A percentile compares a stretch with the other conserved stretches of the same genome.
phyloP scores from a whole-genome alignment of 2,888 invertebrate genomes.

The Lycophotia porphyrea region DNA sequence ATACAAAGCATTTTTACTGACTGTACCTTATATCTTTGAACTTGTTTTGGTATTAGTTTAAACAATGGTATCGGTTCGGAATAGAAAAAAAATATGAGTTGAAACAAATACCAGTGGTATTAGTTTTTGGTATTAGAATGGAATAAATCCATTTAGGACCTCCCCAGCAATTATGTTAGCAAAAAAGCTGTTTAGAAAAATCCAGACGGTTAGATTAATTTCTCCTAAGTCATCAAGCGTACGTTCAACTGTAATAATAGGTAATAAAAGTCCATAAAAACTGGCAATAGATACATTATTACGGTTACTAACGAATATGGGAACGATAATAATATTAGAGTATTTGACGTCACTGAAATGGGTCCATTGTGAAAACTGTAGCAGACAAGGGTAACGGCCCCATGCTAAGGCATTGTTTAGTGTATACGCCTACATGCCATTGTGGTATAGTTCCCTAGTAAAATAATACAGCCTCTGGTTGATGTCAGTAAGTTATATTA shows the following conservation, averaged over 20 bases:
- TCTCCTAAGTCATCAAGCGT: conserved; percentile 10
- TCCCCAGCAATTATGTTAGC: neutral
- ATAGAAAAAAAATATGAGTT: no score
- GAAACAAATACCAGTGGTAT: no score
- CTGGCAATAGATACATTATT: neutral
- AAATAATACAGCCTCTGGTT: neutral
- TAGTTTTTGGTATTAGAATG: no score
- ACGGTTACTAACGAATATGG: neutral
- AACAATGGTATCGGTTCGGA: no score
- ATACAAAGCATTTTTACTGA: no score
- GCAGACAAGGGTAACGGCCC: neutral
- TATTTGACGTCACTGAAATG: conserved; percentile 8
- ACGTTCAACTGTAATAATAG: conserved; percentile 25
- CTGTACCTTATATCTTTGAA: no score
- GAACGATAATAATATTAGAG: neutral
- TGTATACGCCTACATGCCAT: no score
- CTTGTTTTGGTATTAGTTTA: no score
- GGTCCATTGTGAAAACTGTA: conserved; percentile 2
- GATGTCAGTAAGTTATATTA: neutral
- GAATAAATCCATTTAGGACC: neutral
- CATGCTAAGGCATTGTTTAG: neutral
- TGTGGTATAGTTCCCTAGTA: neutral
- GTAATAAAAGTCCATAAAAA: conserved; percentile 20
- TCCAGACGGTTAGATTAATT: neutral
- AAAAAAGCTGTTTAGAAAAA: neutral